Percentiles rank a stretch among this genome's conserved stretches.
Conservation (phyloP, 2,113 vertebrate genomes). For the Brachirus orientalis region DNA sequence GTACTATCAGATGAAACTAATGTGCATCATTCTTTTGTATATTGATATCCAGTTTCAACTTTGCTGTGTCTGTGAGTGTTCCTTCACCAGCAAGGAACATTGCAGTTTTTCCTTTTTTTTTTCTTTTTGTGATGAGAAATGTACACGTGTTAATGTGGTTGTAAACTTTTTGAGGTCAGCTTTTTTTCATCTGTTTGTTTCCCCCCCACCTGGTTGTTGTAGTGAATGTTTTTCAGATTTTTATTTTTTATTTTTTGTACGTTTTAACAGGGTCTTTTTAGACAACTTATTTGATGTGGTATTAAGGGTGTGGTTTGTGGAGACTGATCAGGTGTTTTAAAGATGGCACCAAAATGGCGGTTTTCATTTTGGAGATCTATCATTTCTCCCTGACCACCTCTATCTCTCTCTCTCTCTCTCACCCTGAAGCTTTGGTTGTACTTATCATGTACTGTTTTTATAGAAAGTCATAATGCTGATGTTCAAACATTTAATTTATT, state of each 20-base stretch:
- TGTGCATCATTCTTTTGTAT: slow-evolving; percentile 82
- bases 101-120: slow-evolving; percentile 66
- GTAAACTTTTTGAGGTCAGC: slow-evolving; percentile 82
- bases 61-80: slow-evolving; percentile 80
- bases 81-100: slow-evolving; percentile 50
- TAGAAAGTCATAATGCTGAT: slow-evolving; percentile 76
- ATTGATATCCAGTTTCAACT: slow-evolving; percentile 82
- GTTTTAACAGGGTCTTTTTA: slow-evolving; percentile 79
- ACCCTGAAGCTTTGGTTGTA: slow-evolving; percentile 75
- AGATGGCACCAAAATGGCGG: slow-evolving; percentile 59
- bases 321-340: slow-evolving; percentile 63
- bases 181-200: slow-evolving; percentile 64
- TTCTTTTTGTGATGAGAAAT: slow-evolving; percentile 81
- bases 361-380: slow-evolving; percentile 43
- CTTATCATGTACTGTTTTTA: slow-evolving; percentile 74
- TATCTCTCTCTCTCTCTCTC: slow-evolving; percentile 34
- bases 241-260: slow-evolving; percentile 64
- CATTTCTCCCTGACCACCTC: slow-evolving; percentile 56
- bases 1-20: slow-evolving; percentile 83
- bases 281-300: slow-evolving; percentile 78
- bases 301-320: slow-evolving; percentile 69
- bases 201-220: slow-evolving; percentile 71
- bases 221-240: slow-evolving; percentile 75
- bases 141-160: slow-evolving; percentile 84
- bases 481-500: slow-evolving; percentile 81